phyloP scores from a whole-genome alignment of 2,888 invertebrate genomes.

The Epirrhoe tristata region DNA sequence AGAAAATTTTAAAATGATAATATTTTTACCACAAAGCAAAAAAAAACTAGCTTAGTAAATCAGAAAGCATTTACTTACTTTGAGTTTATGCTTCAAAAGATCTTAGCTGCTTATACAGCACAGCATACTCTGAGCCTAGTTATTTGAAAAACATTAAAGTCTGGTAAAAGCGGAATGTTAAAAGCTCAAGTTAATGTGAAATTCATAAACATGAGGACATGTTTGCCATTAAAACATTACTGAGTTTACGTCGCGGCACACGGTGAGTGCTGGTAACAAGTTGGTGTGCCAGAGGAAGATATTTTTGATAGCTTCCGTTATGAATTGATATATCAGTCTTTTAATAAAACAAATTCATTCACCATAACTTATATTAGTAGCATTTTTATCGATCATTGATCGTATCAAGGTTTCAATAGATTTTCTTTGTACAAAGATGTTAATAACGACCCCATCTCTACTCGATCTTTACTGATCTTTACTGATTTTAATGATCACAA shows the following conservation, averaged over 20 bases:
- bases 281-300: conserved; percentile 26
- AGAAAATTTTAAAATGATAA: too few relatives aligned
- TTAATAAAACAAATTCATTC: too few relatives aligned
- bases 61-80: neutral
- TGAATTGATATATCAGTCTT: too few relatives aligned
- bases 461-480: too few relatives aligned
- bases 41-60: neutral
- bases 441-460: too few relatives aligned
- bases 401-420: too few relatives aligned
- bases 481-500: too few relatives aligned
- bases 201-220: conserved; percentile 46
- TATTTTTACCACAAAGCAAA: neutral
- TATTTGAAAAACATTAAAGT: conserved; percentile 39
- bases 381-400: too few relatives aligned
- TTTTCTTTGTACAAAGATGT: too few relatives aligned
- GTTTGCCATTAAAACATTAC: conserved; percentile 46
- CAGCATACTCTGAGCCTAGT: conserved; percentile 12
- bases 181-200: conserved; percentile 44
- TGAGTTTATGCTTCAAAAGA: neutral
- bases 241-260: conserved; percentile 38
- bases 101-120: neutral
- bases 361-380: too few relatives aligned
- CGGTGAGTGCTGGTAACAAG: conserved; percentile 34
- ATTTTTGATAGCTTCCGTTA: neutral
- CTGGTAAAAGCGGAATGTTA: conserved; percentile 40